Evolutionary conservation across 2,888 invertebrate species (phyloP), one percentile per base, ranked within the genome.

Genomic region (Hydropsyche betteni): DNA sequence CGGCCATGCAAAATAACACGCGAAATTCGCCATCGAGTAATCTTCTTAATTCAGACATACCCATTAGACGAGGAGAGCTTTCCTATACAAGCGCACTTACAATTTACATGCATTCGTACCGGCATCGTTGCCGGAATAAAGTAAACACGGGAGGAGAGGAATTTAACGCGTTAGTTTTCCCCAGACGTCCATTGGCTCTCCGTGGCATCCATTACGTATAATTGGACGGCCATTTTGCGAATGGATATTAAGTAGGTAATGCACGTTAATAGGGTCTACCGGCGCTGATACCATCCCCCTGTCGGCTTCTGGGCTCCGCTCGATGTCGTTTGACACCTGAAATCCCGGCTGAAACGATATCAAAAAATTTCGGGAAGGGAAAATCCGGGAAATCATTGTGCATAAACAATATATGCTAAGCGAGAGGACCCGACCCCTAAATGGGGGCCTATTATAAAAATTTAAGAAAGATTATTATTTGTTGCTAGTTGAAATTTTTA

Each of bases 211-310:
- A 86, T 87, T 87, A 86, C 85, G 84, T 85, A 85, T 87, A 87
- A 87, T 87, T 86, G 87, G 84, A 85, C 85, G 85, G 84, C 83
- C 84, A 85, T 87, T 87, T 78, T 85, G 85, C 83, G 86, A 84
- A 84, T 84, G 83, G 81, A 82, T 84, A 84, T 84, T 83, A 83
- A 82, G 74, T 78, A 76, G 75, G 70, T 79, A 77, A 80, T 78
- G 77, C 74, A 72, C 74, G 73, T 75, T 76, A 78, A 77, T 73
- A 68, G 74, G 55, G 76, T 61, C 64, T 72, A 78, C 78, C 75
- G 69, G 50, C 55, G 74, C 75, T 55, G 58, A 68, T 75, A 69
- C 51, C 44, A 34, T 71, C 52, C 38, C 33, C 10, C 34, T 52
- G 24, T 24, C 24, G 24, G 24, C 24, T 24, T 44, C 44, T 44